Evolutionary conservation across 1,140 invertebrate species (phyloP).

Genomic region (Helicoverpa zea): DNA sequence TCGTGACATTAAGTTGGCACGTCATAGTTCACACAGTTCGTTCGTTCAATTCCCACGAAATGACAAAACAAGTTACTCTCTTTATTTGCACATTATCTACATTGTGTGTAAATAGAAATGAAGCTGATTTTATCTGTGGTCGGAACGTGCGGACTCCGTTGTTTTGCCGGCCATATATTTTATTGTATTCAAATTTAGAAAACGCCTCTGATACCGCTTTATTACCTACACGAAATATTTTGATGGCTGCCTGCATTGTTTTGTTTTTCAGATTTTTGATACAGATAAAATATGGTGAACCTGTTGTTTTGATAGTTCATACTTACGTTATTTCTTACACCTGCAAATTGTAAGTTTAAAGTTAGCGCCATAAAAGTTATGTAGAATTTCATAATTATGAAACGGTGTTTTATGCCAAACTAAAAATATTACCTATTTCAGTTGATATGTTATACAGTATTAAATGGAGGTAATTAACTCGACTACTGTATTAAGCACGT

Average conservation of each 20-base stretch:
- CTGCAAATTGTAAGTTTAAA: too few species aligned
- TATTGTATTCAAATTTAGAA: constrained; percentile 78
- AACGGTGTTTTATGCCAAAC: too few species aligned
- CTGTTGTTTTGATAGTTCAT: background rate
- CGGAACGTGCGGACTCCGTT: constrained; percentile 58
- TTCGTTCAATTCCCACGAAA: constrained; percentile 69
- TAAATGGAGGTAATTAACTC: too few species aligned
- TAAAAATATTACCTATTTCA: too few species aligned
- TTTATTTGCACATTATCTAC: constrained; percentile 69
- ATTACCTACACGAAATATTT: constrained; percentile 44
- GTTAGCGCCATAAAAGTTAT: too few species aligned
- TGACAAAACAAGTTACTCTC: constrained; percentile 74
- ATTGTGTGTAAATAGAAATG: constrained; percentile 81
- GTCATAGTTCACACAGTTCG: constrained; percentile 51
- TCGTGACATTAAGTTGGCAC: constrained; percentile 48
- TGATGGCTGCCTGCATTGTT: constrained; percentile 20
- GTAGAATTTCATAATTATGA: too few species aligned
- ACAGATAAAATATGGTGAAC: background rate
- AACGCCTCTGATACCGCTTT: constrained; percentile 38
- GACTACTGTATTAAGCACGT: too few species aligned
- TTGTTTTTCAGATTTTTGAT: constrained; percentile 27
- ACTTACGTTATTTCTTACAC: too few species aligned
- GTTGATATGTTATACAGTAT: too few species aligned
- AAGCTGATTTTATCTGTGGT: constrained; percentile 69
- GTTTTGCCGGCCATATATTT: constrained; percentile 55